Evolutionary conservation across 2,888 invertebrate species (phyloP), one percentile per base, ranked within the genome.

Genomic region (Pilophorus perplexus): DNA sequence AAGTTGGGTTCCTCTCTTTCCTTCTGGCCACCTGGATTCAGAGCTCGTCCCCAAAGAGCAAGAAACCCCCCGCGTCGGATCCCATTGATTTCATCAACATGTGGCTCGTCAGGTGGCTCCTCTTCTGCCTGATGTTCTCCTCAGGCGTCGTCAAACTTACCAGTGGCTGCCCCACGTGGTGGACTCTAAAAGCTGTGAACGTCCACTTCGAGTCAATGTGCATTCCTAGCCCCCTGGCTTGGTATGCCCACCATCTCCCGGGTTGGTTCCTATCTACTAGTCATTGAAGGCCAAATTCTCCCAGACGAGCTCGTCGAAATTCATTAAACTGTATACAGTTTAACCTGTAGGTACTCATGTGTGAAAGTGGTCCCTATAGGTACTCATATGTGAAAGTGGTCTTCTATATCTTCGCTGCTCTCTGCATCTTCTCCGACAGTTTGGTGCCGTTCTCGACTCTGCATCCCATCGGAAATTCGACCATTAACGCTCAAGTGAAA

Each of bases 171-270:
- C 86, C 88, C 1, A 81, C 85, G 33, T 90, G 89, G 89, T 90
- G 89, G 89, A 83, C 82, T 70, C 80, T 90, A 38, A 83, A 84
- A 85, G 86, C 85, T 66, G 75, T 86, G 46, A 80, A 80, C 70
- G 80, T 84, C 71, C 85, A 89, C 75, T 89, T 88, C 77, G 85
- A 89, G 77, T 83, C 85, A 0, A 85, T 88, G 80, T 87, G 87
- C 72, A 78, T 90, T 70, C 90, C 90, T 27, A 86, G 85, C 6
- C 82, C 85, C 0, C 74, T 88, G 27, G 84, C 89, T 0, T 89
- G 87, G 86, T 87, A 84, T 74, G 82, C 82, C 25, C 86, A 87
- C 75, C 83, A 87, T 71, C 75, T 88, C n/a, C 88, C 89, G 12
- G 73, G 75, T 2, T 86, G 86, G 85, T 78, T 84, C 70, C 80